These are phyloP conservation scores for Noctua fimbriata DNA, from an alignment of 2,888 invertebrate genomes.

Conservation along the genomic window DNA sequence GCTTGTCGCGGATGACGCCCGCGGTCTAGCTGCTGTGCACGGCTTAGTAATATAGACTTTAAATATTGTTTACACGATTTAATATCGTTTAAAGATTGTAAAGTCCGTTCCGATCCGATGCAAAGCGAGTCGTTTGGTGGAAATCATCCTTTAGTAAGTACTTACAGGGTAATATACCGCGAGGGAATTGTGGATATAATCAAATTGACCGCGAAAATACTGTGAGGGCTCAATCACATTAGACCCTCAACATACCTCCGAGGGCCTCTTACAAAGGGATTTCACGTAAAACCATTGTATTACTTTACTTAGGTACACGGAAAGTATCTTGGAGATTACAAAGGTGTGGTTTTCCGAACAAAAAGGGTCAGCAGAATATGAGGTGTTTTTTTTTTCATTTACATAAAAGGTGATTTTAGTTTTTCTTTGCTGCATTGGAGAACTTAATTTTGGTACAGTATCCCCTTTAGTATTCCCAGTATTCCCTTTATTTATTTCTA, in stretches of 20 bases:
- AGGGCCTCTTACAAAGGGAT: slow-evolving; percentile 40
- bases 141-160: slow-evolving; percentile 8
- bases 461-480: neutral
- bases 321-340: slow-evolving; percentile 47
- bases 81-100: too few relatives aligned
- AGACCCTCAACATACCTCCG: slow-evolving; percentile 39
- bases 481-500: neutral
- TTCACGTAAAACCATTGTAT: slow-evolving; percentile 48
- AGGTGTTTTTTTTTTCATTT: slow-evolving; percentile 38
- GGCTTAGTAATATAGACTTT: too few relatives aligned
- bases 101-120: too few relatives aligned
- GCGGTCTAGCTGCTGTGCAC: too few relatives aligned
- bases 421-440: neutral
- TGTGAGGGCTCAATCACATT: slow-evolving; percentile 58
- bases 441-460: neutral
- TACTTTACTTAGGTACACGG: slow-evolving; percentile 47
- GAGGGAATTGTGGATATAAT: slow-evolving; percentile 42
- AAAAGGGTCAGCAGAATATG: slow-evolving; percentile 20
- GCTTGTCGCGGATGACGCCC: too few relatives aligned
- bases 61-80: too few relatives aligned
- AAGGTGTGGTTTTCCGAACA: slow-evolving; percentile 16
- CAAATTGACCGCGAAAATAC: slow-evolving; percentile 49
- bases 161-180: slow-evolving; percentile 17
- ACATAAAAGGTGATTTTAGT: slow-evolving; percentile 8
- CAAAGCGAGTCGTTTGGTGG: too few relatives aligned